Evolutionary conservation across 1,140 invertebrate species (phyloP), one percentile per base, ranked within the genome.

Genomic region (Muscidifurax raptorellus): DNA sequence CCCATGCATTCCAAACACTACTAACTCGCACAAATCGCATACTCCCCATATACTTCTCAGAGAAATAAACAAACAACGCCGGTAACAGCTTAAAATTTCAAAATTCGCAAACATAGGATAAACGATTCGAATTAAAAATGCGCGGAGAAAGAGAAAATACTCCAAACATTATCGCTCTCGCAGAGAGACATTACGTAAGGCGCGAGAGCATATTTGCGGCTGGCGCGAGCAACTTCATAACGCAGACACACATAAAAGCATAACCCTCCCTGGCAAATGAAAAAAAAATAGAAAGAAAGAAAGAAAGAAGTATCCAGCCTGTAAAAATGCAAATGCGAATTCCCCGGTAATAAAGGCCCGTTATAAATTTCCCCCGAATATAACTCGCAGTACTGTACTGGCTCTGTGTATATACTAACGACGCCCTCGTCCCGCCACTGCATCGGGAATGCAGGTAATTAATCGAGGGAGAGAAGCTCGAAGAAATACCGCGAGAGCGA

Each of bases 251-350:
- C 75, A 66, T 72, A 81, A 72, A 74, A 74, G 25, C n/a, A 69
- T 32, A 28, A 18, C 52, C 71, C 52, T 13, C 71, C 22, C 18
- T 10, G 22, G 27, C 22, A 15, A 64, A 18, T 76, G 59, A 72
- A 75, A 18, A 47, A 74, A 66, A 76, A 76, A 22, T 66, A 47
- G 44, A 3, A 7, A 18, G 75, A 15, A 77, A 59, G 27, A 28
- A 7, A 32, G 76, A 64, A 27, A 30, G 64, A 25, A 25, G 22
- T n/a, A 66, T 66, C 7, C 18, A 59, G 72, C 44, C 28, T 36
- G 66, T 79, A 79, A 84, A 84, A 84, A 84, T 84, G 83, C 69
- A 84, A 84, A 84, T 84, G 72, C 47, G 79, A 84, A 84, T 84
- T 80, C 67, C 36, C 40, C 10, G 13, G 67, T 72, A 79, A 72